A percentile compares a stretch with the other conserved stretches of the same genome.
These are phyloP conservation scores for Macrotus californicus DNA, from an alignment of 2,113 vertebrate species.

Conservation along the genomic window DNA sequence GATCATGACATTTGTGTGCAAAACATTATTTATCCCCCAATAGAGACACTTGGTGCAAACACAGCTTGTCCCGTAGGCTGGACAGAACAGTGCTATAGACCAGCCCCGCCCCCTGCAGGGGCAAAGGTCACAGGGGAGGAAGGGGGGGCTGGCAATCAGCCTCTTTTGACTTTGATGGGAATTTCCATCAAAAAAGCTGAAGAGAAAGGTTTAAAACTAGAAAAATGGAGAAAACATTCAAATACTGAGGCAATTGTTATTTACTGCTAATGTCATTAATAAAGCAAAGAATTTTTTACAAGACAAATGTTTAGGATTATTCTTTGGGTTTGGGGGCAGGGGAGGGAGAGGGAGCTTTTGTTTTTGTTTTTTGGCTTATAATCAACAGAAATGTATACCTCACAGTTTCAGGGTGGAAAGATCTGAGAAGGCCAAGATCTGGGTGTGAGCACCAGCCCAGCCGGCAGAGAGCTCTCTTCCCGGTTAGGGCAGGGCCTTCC, in stretches of 20 bases:
- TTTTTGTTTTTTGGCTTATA: not conserved
- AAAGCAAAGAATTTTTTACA: not conserved
- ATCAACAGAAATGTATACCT: not conserved
- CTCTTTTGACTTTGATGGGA: not conserved
- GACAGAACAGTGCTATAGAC: accelerated
- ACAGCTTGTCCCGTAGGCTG: too few relatives aligned
- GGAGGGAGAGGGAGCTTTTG: not conserved
- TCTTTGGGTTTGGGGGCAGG: not conserved
- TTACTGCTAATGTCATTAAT: not conserved
- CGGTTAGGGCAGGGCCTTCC: not conserved
- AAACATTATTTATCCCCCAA: not conserved
- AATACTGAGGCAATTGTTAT: not conserved
- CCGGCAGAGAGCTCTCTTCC: not conserved
- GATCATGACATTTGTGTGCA: not conserved
- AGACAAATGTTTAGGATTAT: not conserved
- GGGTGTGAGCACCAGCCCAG: accelerated
- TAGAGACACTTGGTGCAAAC: not conserved
- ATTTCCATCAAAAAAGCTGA: not conserved
- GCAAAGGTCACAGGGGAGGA: not conserved
- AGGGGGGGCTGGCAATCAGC: not conserved
- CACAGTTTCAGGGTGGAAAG: not conserved
- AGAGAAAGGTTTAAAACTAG: not conserved
- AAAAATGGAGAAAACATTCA: not conserved
- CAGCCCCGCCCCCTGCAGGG: not conserved
- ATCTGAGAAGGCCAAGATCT: not conserved